These are phyloP conservation scores for Sorex araneus DNA, from an alignment of 2,113 vertebrate species.

Conservation along the genomic window DNA sequence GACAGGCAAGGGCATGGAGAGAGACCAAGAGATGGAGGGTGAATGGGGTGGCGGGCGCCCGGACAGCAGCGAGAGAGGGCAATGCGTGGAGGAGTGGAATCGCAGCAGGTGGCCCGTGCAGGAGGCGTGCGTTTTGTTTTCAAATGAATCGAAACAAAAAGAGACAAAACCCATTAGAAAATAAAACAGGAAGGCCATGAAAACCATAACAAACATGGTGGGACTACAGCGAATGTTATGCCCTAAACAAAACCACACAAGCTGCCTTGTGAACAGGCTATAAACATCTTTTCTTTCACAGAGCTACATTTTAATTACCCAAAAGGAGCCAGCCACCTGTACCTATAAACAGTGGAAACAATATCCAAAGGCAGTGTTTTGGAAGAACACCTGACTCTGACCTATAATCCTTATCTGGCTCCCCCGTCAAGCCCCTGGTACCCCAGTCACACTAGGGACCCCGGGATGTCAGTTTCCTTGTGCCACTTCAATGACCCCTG, in stretches of 20 bases:
- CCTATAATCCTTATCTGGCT: slow-evolving; percentile 31
- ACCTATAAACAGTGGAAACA: slow-evolving; percentile 46
- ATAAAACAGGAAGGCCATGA: slow-evolving; percentile 75
- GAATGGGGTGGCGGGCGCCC: slow-evolving; percentile 78
- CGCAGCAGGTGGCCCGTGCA: slow-evolving; percentile 81
- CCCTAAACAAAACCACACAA: slow-evolving; percentile 17
- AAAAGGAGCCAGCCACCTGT: slow-evolving; percentile 28
- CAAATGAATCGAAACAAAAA: slow-evolving; percentile 79
- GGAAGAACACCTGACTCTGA: background rate
- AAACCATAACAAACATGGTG: slow-evolving; percentile 72
- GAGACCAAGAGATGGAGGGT: slow-evolving; percentile 80
- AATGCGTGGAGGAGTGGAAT: slow-evolving; percentile 78
- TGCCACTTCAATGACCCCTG: background rate
- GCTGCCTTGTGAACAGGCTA: background rate
- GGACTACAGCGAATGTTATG: slow-evolving; percentile 12
- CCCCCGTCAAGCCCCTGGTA: slow-evolving; percentile 43
- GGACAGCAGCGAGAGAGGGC: slow-evolving; percentile 83
- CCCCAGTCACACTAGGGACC: background rate
- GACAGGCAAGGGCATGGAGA: slow-evolving; percentile 85
- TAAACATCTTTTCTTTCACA: background rate
- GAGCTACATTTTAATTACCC: slow-evolving; percentile 31
- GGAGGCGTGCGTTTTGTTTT: slow-evolving; percentile 82
- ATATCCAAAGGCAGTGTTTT: slow-evolving; percentile 30
- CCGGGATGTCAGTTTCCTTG: background rate
- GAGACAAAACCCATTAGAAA: slow-evolving; percentile 84